Base-by-base conservation (phyloP, 2,888 invertebrate genomes). In the Temnothorax rugatulus region DNA sequence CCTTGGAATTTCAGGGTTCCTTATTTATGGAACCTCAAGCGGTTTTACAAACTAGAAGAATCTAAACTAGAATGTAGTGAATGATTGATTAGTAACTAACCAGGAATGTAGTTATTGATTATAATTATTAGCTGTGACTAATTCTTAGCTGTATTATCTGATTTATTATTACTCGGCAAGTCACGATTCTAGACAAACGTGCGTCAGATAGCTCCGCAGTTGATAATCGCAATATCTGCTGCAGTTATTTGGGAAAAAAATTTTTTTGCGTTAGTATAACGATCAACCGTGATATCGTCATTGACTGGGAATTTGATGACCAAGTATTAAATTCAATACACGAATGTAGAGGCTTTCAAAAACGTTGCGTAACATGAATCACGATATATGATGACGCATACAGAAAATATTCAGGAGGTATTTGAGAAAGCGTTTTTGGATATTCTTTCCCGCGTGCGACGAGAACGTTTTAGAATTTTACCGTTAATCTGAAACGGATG, bases 381-480 rank as follows among this genome's bases (percentile, higher is more conserved):
- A 44, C 5, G 9, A 38, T 54, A 50, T 13, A 2, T 25, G 18
- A 50, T 69, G 11, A 25, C 18, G 4, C 18, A 21, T 34, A 1
- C 29, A 15, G 34, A 52, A 54, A 54, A 54, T 57, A 25, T 54
- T 57, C 2, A 18, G 21, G 15, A 71, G 38, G 8, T 38, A 52
- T 15, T 54, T n/a, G n/a, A n/a, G 44, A 61, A 34, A 61, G 34
- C 29, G 41, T 41, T 41, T n/a, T 15, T n/a, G 11, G 3, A 38
- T 13, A 71, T 25, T 38, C 9, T 54, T 18, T 15, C 15, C 9
- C 2, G 25, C 21, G 52, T 7, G 11, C 18, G n/a, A 44, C 41
- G n/a, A 8, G 5, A 47, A 34, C 15, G 50, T 63, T 59, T 61
- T 34, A 44, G n/a, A 21, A 75, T 75, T 64, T 75, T 38, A 75